Base-by-base conservation (phyloP, 2,113 vertebrate genomes). In the Marmota flaviventris region DNA sequence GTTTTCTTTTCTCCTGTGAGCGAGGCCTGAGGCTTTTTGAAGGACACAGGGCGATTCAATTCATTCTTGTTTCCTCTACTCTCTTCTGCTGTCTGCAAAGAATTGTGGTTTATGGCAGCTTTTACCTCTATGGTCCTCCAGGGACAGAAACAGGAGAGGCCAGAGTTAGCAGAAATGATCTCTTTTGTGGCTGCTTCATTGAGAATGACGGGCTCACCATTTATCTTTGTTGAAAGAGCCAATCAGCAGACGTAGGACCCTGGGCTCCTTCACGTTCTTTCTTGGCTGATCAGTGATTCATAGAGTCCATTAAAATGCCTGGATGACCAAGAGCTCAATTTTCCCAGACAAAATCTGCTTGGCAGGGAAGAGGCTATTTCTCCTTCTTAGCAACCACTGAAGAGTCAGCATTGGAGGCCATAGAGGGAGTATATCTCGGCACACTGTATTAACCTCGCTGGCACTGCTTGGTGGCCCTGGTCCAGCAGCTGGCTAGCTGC, bases 291-390 rank as follows among this genome's bases (percentile, higher is more conserved):
- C 93, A 95, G 95, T 97, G 94, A 97, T 97, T 97, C 98, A 97
- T 34, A 29, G 97, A 98, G 94, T 94, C 94, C 70, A 95, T 96
- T 96, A 96, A 97, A 98, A 97, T 96, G 95, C 91, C 96, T 93
- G 93, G 82, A 94, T 96, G 97, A 96, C 93, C 97, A 97, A 97
- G 78, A 96, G 89, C 92, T 98, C 96, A 94, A 70, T 97, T 97
- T 94, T 95, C 96, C 88, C 91, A 89, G 77, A 79, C 0, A 5
- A 85, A 96, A 81, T 9, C 77, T 65, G 24, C 85, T 96, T 96
- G 95, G 93, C 96, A 97, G 85, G 18, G 18, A 82, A 91, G n/a
- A 96, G 67, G 85, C 91, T 86, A 84, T 97, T 97, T 97, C 93
- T 97, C n/a, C 72, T 89, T 78, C 84, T 94, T 89, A 97, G 93